Conservation (phyloP, 2,797 vertebrate genomes). For the Ctenochaetus hawaiiensis region DNA sequence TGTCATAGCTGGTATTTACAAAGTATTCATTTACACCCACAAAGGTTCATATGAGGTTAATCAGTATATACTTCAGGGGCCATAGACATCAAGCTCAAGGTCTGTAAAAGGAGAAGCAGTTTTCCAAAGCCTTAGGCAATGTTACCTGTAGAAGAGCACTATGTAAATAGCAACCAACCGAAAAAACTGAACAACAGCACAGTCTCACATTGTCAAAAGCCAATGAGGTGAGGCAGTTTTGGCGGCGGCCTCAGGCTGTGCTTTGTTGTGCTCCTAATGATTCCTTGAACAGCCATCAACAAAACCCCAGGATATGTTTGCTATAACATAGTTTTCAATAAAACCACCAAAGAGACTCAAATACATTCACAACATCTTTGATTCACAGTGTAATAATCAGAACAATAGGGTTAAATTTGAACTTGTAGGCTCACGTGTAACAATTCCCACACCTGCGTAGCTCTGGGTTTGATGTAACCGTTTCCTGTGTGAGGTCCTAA, state of each 20-base stretch:
- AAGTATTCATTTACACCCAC: neutral
- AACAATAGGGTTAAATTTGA: neutral
- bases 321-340: neutral
- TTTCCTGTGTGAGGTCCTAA: neutral
- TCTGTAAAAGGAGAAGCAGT: neutral
- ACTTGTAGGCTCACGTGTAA: neutral
- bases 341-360: neutral
- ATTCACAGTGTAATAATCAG: neutral
- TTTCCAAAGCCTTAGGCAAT: slow-evolving; percentile 10
- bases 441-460: neutral
- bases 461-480: neutral
- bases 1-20: neutral
- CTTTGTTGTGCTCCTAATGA: slow-evolving; percentile 21
- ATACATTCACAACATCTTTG: neutral
- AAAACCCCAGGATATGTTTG: neutral
- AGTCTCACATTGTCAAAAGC: slow-evolving; percentile 17
- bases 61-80: neutral
- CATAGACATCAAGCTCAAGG: slow-evolving; percentile 17
- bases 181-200: slow-evolving; percentile 10
- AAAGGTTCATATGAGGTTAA: slow-evolving; percentile 13
- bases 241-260: slow-evolving; percentile 5
- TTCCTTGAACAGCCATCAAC: neutral
- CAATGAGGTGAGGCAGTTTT: slow-evolving; percentile 25
- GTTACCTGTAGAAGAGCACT: slow-evolving; percentile 8
- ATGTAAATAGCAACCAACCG: slow-evolving; percentile 38